Conservation (phyloP, 2,888 invertebrate genomes). For the Stegana nigrithorax region DNA sequence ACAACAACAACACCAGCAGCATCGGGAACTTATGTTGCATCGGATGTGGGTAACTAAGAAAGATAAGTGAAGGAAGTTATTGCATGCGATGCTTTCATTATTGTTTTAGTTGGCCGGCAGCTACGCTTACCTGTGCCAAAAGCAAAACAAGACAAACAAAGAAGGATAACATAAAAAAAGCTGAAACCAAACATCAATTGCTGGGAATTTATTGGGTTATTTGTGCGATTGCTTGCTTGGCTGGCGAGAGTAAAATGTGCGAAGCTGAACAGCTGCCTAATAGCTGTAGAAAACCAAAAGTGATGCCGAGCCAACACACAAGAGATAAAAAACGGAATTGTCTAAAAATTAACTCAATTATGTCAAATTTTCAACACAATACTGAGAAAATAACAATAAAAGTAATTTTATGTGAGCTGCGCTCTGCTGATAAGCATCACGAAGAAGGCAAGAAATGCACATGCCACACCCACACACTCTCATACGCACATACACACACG, state of each 20-base stretch:
- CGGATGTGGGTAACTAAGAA: constrained; percentile 48
- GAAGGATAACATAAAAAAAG: too few relatives aligned
- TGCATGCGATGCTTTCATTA: constrained; percentile 46
- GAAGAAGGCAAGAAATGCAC: too few relatives aligned
- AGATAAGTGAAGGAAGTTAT: constrained; percentile 51
- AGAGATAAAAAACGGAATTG: too few relatives aligned
- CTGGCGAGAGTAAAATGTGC: not conserved
- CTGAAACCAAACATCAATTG: too few relatives aligned
- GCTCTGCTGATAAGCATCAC: not conserved
- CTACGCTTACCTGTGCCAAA: too few relatives aligned
- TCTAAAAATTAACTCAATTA: constrained; percentile 6
- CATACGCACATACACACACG: not conserved
- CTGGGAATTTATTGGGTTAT: constrained; percentile 16
- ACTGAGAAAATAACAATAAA: constrained; percentile 16
- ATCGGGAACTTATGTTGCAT: not conserved
- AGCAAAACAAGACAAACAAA: too few relatives aligned
- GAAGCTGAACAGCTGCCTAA: not conserved
- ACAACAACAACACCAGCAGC: too few relatives aligned
- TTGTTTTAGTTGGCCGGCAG: constrained; percentile 40
- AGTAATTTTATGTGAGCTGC: constrained; percentile 11
- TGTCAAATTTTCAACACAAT: constrained; percentile 6
- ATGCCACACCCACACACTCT: too few relatives aligned
- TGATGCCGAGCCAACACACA: too few relatives aligned
- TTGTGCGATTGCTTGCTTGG: not conserved
- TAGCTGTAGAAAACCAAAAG: too few relatives aligned